A percentile compares a stretch with the other conserved stretches of the same genome.
These are phyloP conservation scores for Macrosteles quadrilineatus DNA, from an alignment of 1,140 invertebrate species.

Conservation along the genomic window DNA sequence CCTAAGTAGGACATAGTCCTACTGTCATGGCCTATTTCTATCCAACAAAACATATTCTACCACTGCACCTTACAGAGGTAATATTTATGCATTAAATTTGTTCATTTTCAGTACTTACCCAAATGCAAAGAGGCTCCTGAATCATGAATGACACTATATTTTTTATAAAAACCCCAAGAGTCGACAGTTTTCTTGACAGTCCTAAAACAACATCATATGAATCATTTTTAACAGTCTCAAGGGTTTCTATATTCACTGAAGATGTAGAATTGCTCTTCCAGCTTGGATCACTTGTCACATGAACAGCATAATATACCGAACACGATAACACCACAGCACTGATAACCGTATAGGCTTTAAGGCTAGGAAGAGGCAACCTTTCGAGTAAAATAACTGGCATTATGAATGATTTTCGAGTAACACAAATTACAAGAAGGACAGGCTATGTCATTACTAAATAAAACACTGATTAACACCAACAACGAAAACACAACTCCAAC, in stretches of 20 bases:
- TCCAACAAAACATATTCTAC: too few relatives aligned
- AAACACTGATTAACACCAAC: too few relatives aligned
- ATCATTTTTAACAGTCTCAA: conserved; percentile 43
- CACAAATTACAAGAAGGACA: too few relatives aligned
- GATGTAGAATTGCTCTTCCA: conserved; percentile 53
- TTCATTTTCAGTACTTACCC: conserved; percentile 62
- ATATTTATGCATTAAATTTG: too few relatives aligned
- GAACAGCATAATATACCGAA: conserved; percentile 76
- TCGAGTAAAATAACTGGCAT: conserved; percentile 82
- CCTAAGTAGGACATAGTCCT: too few relatives aligned
- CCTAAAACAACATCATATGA: conserved; percentile 51
- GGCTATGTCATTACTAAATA: too few relatives aligned
- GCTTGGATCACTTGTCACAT: conserved; percentile 67
- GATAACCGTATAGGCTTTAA: conserved; percentile 74
- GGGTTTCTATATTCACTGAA: conserved; percentile 34
- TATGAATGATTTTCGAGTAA: conserved; percentile 40
- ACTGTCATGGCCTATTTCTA: too few relatives aligned
- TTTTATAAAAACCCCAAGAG: conserved; percentile 52
- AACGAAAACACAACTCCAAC: too few relatives aligned
- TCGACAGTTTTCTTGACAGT: conserved; percentile 24
- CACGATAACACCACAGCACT: conserved; percentile 72
- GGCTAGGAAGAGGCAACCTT: conserved; percentile 77
- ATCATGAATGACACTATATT: conserved; percentile 74
- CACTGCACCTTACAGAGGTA: too few relatives aligned
- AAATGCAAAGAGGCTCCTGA: conserved; percentile 80